A percentile compares a stretch with the other conserved stretches of the same genome.
Conservation (phyloP, 2,113 vertebrate species). For the Menidia beryllina region DNA sequence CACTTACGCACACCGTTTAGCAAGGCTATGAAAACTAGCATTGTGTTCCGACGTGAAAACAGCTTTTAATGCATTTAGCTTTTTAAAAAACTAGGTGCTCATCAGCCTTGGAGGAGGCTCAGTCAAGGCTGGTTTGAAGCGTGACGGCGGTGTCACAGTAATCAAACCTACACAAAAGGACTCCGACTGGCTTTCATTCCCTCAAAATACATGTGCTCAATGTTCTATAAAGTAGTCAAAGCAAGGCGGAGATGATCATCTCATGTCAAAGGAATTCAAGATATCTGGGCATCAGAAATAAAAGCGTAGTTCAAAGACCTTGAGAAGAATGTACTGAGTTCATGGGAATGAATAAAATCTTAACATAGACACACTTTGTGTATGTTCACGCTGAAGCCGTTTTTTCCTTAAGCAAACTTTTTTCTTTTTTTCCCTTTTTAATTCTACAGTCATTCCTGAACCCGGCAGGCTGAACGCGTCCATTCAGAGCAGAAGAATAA, state of each 20-base stretch:
- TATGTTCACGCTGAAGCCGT: background rate
- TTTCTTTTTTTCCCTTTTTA: background rate
- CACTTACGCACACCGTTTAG: too few relatives aligned
- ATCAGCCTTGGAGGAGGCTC: constrained; percentile 33
- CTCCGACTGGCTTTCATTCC: constrained; percentile 36
- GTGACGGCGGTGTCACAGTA: constrained; percentile 18
- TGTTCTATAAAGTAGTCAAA: constrained; percentile 3
- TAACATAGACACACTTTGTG: background rate
- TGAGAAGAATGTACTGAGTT: constrained; percentile 29
- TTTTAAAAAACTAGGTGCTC: background rate
- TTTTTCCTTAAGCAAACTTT: constrained; percentile 17
- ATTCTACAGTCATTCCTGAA: constrained; percentile 9
- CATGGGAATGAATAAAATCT: constrained; percentile 16
- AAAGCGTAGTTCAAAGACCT: constrained; percentile 29
- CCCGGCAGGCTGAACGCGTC: background rate
- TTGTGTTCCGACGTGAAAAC: constrained; percentile 11
- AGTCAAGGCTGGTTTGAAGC: constrained; percentile 48
- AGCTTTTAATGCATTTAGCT: constrained; percentile 6
- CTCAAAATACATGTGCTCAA: background rate
- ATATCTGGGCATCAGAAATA: constrained; percentile 18
- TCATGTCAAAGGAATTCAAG: constrained; percentile 22
- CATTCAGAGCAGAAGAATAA: constrained; percentile 7
- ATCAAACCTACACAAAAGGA: constrained; percentile 45
- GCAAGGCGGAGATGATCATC: background rate
- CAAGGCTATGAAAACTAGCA: too few relatives aligned